Base-by-base conservation (phyloP, 2,113 vertebrate species). In the Gambusia affinis region DNA sequence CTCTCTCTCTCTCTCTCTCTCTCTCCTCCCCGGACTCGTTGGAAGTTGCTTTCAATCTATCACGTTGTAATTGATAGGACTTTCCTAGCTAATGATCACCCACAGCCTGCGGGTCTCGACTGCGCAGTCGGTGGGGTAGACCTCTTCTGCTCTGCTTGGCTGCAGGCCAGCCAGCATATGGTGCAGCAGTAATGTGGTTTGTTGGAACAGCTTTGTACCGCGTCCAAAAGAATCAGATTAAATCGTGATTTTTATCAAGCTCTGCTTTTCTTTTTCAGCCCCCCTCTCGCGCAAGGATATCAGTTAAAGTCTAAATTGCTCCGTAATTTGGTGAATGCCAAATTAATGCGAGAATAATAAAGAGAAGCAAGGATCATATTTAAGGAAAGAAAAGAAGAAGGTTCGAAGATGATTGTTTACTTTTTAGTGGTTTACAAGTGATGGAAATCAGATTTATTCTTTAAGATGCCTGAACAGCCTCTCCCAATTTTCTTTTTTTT, bases 11-110 rank as follows among this genome's bases (percentile, higher is more conserved):
- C 27, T 27, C 3, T 24, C 73, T 88, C 84, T 79, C 64, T 22
- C 4, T 24, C 73, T 88, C 86, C 81, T 73, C 37, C 4, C 35
- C 17, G 80, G 82, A 84, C 80, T 8, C 12, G 30, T 85, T 81
- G 88, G 65, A 37, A 78, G 80, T 82, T 28, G 67, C 69, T 70
- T 82, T 79, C 70, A 75, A 65, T 86, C 74, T 73, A 72, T 62
- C 72, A 73, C 60, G 65, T 69, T 75, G 85, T 91, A 89, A 92
- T 80, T 77, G 87, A 90, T 88, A 84, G 84, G 84, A 83, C 89
- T 89, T 81, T 90, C 51, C 81, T 89, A 82, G 65, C 85, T 90
- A 89, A 92, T 79, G 83, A 91, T 86, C 66, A 66, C 81, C 87
- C 79, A 31, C 80, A 81, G 85, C 68, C 79, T 44, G 75, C 66